Percentiles rank a stretch among this genome's conserved stretches.
phyloP scores from a whole-genome alignment of 2,888 invertebrate species.

The Drosophila dives region DNA sequence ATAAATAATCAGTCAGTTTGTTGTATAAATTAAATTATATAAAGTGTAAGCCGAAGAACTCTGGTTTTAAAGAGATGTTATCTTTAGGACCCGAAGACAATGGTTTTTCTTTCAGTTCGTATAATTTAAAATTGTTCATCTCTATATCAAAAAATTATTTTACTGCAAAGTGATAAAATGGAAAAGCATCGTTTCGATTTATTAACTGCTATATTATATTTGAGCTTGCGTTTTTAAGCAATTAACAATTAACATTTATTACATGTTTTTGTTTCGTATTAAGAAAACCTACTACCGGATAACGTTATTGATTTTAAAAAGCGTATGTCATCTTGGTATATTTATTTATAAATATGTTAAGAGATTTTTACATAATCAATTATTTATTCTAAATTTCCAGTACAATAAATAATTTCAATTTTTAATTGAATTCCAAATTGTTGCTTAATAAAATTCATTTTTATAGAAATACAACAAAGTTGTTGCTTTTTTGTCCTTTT shows the following conservation, averaged over 20 bases:
- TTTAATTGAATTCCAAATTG: constrained; percentile 43
- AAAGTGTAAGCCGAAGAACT: not conserved
- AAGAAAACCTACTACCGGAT: constrained; percentile 52
- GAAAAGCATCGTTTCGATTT: constrained; percentile 5
- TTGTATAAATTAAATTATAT: not conserved
- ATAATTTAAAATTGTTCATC: not conserved
- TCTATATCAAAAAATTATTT: not conserved
- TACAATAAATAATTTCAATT: constrained; percentile 41
- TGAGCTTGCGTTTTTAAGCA: constrained; percentile 38
- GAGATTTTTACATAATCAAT: constrained; percentile 45
- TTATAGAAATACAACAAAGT: constrained; percentile 17
- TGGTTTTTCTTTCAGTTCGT: not conserved
- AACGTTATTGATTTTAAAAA: constrained; percentile 27
- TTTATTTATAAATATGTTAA: constrained; percentile 38
- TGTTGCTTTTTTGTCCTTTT: constrained; percentile 25
- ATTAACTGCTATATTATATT: constrained; percentile 14
- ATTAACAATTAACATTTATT: constrained; percentile 56
- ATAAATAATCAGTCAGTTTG: not conserved
- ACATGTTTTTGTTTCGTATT: constrained; percentile 28
- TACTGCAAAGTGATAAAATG: constrained; percentile 1
- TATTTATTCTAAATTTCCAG: constrained; percentile 25
- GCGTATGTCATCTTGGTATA: constrained; percentile 14
- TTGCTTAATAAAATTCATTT: constrained; percentile 9
- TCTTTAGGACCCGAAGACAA: not conserved
- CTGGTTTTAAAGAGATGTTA: not conserved